A percentile compares a stretch with the other conserved stretches of the same genome.
These are phyloP conservation scores for Holcopasites calliopsidis DNA, from an alignment of 1,140 invertebrate genomes.

Conservation along the genomic window DNA sequence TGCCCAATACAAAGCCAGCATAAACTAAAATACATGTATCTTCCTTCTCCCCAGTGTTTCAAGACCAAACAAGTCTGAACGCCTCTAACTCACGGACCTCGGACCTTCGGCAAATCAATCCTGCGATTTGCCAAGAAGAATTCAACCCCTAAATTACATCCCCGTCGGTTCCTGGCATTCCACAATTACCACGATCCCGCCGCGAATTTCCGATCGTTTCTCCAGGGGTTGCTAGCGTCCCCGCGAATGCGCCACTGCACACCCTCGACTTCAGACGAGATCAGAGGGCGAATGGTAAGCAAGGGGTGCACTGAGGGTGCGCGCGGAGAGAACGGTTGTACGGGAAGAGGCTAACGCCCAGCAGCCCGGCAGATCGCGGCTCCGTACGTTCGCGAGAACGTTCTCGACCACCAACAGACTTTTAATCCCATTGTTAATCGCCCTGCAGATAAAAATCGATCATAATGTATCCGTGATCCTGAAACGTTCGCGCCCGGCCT, in stretches of 20 bases:
- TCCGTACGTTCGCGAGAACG: conserved; percentile 44
- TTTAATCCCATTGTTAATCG: background rate
- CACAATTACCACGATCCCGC: no score
- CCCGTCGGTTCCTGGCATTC: no score
- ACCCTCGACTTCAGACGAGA: background rate
- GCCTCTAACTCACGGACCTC: no score
- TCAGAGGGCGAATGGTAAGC: conserved; percentile 6
- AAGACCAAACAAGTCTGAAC: background rate
- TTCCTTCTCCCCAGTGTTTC: background rate
- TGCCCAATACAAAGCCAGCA: no score
- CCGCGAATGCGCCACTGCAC: no score
- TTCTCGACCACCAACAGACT: background rate
- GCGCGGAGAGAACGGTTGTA: conserved; percentile 62
- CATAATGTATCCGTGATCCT: background rate
- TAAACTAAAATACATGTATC: no score
- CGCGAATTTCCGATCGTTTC: background rate
- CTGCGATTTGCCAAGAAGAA: background rate
- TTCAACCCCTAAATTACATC: background rate
- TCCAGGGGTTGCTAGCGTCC: background rate
- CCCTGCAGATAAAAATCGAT: conserved; percentile 9
- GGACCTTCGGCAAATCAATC: background rate
- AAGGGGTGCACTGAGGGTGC: conserved; percentile 65
- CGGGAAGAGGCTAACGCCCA: conserved; percentile 73
- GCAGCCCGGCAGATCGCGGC: conserved; percentile 80
- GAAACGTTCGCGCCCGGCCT: background rate